Evolutionary conservation across 1,140 invertebrate species (phyloP).

Genomic region (Calliphora vicina): DNA sequence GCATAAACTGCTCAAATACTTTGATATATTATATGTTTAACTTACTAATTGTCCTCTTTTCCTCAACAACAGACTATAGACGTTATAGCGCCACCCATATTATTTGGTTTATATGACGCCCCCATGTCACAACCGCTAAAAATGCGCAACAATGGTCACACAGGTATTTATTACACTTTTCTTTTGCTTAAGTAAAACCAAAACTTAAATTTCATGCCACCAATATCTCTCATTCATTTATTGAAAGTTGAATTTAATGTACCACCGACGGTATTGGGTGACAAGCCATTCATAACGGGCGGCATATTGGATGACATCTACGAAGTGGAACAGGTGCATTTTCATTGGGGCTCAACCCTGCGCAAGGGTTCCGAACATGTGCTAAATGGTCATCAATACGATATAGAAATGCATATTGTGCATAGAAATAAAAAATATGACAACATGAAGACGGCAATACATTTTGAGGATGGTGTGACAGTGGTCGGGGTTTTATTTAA

Average conservation of each 20-base stretch:
- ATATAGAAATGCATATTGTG: slow-evolving; percentile 86
- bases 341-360: slow-evolving; percentile 66
- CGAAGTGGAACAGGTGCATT: slow-evolving; percentile 65
- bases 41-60: not conserved
- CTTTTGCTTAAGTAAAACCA: not conserved
- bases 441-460: slow-evolving; percentile 69
- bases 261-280: slow-evolving; percentile 39
- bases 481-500: slow-evolving; percentile 79
- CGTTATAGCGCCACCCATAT: slow-evolving; percentile 38
- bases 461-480: slow-evolving; percentile 75
- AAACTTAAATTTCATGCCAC: no score
- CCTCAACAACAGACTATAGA: not conserved
- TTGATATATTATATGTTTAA: no score
- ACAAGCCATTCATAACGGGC: slow-evolving; percentile 42
- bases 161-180: slow-evolving; percentile 36
- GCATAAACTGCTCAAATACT: no score
- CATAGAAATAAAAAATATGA: slow-evolving; percentile 80
- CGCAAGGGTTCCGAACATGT: slow-evolving; percentile 65
- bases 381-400: slow-evolving; percentile 66
- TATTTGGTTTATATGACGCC: slow-evolving; percentile 48
- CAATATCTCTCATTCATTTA: no score
- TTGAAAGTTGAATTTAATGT: slow-evolving; percentile 41
- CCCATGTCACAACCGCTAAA: slow-evolving; percentile 37
- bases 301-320: slow-evolving; percentile 53
- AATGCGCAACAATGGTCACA: slow-evolving; percentile 48